These are phyloP conservation scores for Urophycis tenuis DNA, from an alignment of 2,797 vertebrate genomes.

Conservation along the genomic window DNA sequence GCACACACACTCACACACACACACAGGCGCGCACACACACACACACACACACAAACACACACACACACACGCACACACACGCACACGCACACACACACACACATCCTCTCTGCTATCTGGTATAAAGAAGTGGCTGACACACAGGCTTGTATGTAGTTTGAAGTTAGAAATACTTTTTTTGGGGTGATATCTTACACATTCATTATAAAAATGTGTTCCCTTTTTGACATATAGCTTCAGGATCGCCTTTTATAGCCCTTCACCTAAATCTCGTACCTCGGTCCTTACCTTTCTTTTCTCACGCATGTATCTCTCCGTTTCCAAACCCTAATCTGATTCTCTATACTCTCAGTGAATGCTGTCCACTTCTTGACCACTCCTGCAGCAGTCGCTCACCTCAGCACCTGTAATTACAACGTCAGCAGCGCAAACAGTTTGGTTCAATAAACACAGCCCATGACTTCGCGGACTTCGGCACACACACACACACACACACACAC, in stretches of 20 bases:
- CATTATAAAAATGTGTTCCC: no score
- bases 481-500: not conserved
- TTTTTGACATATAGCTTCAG: no score
- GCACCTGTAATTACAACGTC: slow-evolving; percentile 31
- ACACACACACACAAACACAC: slow-evolving; percentile 29
- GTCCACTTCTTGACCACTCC: slow-evolving; percentile 18
- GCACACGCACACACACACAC: slow-evolving; percentile 29
- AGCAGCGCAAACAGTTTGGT: slow-evolving; percentile 44
- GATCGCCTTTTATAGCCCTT: no score
- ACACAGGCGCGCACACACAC: slow-evolving; percentile 25
- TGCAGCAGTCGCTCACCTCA: slow-evolving; percentile 39
- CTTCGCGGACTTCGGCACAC: not conserved
- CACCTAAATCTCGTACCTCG: no score
- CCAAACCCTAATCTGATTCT: not conserved
- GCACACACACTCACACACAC: slow-evolving; percentile 36
- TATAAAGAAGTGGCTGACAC: not conserved
- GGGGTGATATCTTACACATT: no score
- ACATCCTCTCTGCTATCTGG: slow-evolving; percentile 15
- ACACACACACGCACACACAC: slow-evolving; percentile 23
- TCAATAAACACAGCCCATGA: slow-evolving; percentile 45
- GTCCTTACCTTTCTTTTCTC: not conserved
- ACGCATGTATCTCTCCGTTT: not conserved
- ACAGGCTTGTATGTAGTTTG: not conserved
- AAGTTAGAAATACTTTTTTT: not conserved
- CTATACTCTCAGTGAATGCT: not conserved